These are phyloP conservation scores for Drosophila chauvacae DNA, from an alignment of 1,140 invertebrate genomes.

Conservation along the genomic window DNA sequence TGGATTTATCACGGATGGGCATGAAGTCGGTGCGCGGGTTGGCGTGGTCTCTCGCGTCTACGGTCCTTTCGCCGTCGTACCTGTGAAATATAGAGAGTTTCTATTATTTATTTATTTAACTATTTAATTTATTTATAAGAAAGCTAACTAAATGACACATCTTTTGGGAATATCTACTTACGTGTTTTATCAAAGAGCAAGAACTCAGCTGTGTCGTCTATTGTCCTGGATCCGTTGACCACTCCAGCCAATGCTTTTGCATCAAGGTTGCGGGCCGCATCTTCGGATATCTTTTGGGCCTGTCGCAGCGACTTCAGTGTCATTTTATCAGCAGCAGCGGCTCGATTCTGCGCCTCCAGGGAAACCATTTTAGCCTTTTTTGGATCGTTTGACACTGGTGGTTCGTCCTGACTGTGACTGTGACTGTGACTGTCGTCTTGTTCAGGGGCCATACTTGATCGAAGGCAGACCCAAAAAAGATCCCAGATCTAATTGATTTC, in stretches of 20 bases:
- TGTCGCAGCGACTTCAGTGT: constrained; percentile 59
- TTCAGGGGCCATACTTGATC: constrained; percentile 97
- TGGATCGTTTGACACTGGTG: constrained; percentile 85
- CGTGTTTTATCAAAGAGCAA: constrained; percentile 77
- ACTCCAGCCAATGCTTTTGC: constrained; percentile 55
- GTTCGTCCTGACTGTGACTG: constrained; percentile 94
- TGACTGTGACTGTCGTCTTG: too few relatives aligned
- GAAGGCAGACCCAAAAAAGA: constrained; percentile 85
- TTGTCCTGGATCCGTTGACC: constrained; percentile 53
- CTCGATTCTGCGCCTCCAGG: constrained; percentile 38
- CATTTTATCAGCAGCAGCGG: constrained; percentile 51
- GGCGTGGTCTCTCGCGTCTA: too few relatives aligned
- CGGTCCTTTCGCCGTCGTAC: too few relatives aligned
- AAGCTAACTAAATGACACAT: neutral
- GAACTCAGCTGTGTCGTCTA: constrained; percentile 75
- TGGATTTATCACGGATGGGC: too few relatives aligned
- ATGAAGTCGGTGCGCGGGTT: too few relatives aligned
- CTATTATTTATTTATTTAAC: too few relatives aligned
- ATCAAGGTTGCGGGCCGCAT: constrained; percentile 64
- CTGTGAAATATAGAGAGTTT: too few relatives aligned
- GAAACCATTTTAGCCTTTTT: constrained; percentile 75
- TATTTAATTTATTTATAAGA: too few relatives aligned
- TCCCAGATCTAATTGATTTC: too few relatives aligned
- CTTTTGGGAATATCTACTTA: constrained; percentile 2
- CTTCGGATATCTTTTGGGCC: constrained; percentile 69